Evolutionary conservation across 2,113 vertebrate species (phyloP).

Genomic region (Microcebus lehilahytsara): DNA sequence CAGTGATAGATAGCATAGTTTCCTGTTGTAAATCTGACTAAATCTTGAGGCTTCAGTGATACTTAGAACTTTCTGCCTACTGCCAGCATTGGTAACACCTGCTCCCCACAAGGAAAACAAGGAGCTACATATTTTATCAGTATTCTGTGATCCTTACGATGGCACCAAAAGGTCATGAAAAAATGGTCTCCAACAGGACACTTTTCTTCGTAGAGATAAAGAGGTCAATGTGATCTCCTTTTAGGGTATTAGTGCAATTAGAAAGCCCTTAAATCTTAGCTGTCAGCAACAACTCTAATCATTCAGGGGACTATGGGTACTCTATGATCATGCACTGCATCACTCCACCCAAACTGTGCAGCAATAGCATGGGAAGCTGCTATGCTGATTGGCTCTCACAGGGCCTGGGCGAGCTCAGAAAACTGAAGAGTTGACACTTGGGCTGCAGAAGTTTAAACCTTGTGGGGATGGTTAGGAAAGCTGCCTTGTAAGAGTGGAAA

Average conservation of each 20-base stretch:
- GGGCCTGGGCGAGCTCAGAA: background rate
- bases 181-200: background rate
- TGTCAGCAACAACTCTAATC: background rate
- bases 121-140: background rate
- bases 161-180: background rate
- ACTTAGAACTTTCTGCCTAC: background rate
- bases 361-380: background rate
- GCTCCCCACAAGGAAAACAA: background rate
- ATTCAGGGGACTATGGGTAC: background rate
- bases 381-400: background rate
- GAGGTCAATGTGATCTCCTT: background rate
- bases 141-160: background rate
- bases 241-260: background rate
- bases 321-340: background rate
- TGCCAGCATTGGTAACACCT: background rate
- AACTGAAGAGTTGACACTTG: background rate
- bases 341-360: background rate
- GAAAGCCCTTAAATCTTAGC: background rate
- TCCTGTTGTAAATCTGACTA: background rate
- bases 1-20: background rate
- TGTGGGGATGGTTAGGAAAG: background rate
- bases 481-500: constrained; percentile 39
- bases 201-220: background rate
- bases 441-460: constrained; percentile 33
- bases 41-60: background rate